Evolutionary conservation across 2,888 invertebrate genomes (phyloP).

Genomic region (Plebejus anna): DNA sequence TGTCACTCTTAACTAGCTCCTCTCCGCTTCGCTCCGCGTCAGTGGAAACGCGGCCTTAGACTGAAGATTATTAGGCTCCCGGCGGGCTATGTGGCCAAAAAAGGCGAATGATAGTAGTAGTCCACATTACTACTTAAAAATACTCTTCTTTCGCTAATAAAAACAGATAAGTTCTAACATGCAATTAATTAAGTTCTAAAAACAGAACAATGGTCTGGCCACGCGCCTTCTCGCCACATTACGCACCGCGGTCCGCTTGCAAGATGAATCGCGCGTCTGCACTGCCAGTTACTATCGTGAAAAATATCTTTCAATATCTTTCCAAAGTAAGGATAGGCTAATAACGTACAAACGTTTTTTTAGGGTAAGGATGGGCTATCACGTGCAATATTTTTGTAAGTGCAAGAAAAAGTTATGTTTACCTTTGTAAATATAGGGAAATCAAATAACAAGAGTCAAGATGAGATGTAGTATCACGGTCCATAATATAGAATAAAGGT

Average conservation of each 20-base stretch:
- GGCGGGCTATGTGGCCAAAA: no score
- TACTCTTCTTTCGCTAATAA: constrained; percentile 38
- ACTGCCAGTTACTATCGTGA: constrained; percentile 63
- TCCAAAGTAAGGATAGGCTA: background rate
- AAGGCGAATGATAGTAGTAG: no score
- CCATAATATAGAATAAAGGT: no score
- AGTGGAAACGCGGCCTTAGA: no score
- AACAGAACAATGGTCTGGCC: constrained; percentile 62
- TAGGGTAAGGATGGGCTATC: background rate
- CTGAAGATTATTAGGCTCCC: no score
- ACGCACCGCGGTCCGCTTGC: constrained; percentile 78
- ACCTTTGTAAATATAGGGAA: background rate
- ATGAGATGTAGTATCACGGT: background rate
- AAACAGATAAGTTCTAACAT: constrained; percentile 33
- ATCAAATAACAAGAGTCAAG: background rate
- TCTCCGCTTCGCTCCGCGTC: no score
- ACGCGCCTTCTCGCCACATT: constrained; percentile 68
- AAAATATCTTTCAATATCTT: constrained; percentile 50
- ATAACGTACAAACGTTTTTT: background rate
- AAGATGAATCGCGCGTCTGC: constrained; percentile 72
- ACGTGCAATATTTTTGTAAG: background rate
- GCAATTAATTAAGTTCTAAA: constrained; percentile 50
- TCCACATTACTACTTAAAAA: no score
- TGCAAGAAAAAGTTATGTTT: background rate
- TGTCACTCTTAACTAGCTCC: no score